phyloP scores from a whole-genome alignment of 2,113 vertebrate species.

The Aviceda subcristata region DNA sequence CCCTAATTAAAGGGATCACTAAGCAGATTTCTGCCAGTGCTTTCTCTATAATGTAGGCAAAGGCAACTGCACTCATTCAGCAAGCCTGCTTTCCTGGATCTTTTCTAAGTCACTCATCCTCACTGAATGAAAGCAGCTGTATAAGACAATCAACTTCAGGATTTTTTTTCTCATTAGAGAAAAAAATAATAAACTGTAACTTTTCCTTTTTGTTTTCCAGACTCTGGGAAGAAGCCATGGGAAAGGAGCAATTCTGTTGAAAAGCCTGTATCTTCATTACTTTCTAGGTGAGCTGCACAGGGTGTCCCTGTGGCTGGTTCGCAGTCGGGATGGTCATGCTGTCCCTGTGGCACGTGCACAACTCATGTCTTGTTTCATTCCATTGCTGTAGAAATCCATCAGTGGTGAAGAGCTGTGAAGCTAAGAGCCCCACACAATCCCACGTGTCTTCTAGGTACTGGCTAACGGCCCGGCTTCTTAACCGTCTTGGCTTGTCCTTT shows the following conservation, averaged over 20 bases:
- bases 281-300: slow-evolving; percentile 84
- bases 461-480: slow-evolving; percentile 21
- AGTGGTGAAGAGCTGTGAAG: slow-evolving; percentile 80
- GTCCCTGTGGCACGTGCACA: neutral
- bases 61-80: neutral
- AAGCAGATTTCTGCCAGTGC: neutral
- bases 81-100: neutral
- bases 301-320: neutral
- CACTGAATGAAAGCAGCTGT: neutral
- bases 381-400: slow-evolving; percentile 80
- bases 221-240: slow-evolving; percentile 95
- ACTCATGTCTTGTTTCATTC: slow-evolving; percentile 75
- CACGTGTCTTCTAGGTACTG: slow-evolving; percentile 82
- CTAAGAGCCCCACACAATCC: slow-evolving; percentile 80
- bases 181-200: neutral
- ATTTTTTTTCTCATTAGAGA: neutral
- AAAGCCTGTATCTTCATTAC: slow-evolving; percentile 85
- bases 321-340: neutral
- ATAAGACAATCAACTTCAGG: neutral
- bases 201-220: slow-evolving; percentile 61
- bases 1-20: neutral
- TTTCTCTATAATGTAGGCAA: neutral
- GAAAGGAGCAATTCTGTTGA: slow-evolving; percentile 96
- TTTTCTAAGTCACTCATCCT: neutral
- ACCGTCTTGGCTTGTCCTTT: slow-evolving; percentile 45